A percentile compares a stretch with the other conserved stretches of the same genome.
Conservation (phyloP, 2,113 vertebrate species). For the Ardeotis arabs region DNA sequence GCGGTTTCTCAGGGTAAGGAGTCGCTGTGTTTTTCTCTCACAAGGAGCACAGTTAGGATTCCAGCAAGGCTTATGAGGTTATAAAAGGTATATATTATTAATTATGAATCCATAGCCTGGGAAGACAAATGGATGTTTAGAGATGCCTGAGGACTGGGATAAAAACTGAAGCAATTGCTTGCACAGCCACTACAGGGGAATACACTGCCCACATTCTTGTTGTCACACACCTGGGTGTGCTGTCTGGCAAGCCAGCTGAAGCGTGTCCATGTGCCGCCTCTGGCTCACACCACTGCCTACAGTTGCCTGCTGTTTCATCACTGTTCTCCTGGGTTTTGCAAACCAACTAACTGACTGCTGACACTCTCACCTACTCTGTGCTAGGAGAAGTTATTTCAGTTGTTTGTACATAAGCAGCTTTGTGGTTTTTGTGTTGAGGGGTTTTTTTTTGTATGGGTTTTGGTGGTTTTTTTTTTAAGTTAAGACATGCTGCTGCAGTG, state of each 20-base stretch:
- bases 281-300: rapidly evolving
- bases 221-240: rapidly evolving
- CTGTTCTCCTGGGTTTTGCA: neutral
- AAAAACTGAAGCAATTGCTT: neutral
- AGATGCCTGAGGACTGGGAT: neutral
- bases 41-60: neutral
- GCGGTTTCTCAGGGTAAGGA: neutral
- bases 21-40: neutral
- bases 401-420: neutral
- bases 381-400: neutral
- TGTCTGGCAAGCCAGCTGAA: neutral
- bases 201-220: rapidly evolving
- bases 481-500: rapidly evolving
- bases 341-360: neutral
- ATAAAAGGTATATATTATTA: neutral
- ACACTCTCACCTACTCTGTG: neutral
- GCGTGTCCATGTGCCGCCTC: rapidly evolving
- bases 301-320: neutral
- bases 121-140: neutral
- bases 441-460: no score
- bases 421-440: neutral
- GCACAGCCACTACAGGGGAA: rapidly evolving
- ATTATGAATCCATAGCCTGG: neutral
- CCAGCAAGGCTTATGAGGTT: neutral
- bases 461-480: neutral